Evolutionary conservation across 2,888 invertebrate species (phyloP), one percentile per base, ranked within the genome.

Genomic region (Drosophila pseudotalamancana): DNA sequence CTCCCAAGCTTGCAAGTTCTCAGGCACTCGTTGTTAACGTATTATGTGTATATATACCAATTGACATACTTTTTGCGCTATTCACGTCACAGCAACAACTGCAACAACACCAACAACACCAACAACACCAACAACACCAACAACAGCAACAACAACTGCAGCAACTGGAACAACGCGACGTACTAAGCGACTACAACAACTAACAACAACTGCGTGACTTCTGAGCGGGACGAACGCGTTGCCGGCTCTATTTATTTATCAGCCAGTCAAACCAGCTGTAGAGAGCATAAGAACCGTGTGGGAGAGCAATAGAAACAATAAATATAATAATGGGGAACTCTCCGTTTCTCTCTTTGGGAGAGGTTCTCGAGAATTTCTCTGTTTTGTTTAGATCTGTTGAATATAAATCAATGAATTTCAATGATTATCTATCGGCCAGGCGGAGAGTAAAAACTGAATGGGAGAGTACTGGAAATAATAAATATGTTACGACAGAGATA

Each of bases 21-120:
- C 16, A 23, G n/a, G 31, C 18, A 48, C 12, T 16, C 11, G 14
- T 23, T 59, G 25, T 29, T 43, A 61, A 57, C 32, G 46, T 53
- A 59, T 18, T 31, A 9, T n/a, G n/a, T n/a, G n/a, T n/a, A n/a
- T n/a, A n/a, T 25, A 31, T 39, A 67, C 56, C 42, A 40, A 29
- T 48, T 73, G 68, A 67, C 77, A 62, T 73, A 73, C 73, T 72
- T 73, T 62, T 77, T 21, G 34, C 45, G 43, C 43, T 37, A 40
- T 66, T 54, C 56, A 35, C 56, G 49, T 14, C 23, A 49, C 54
- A 62, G 9, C 45, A 31, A 25, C 6, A 27, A 27, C 18, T 18
- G 27, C 48, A 48, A 12, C 32, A 71, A 34, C 29, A 51, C 48
- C 12, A 34, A 11, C 31, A 55, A 49, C 12, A 18, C n/a, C 8